Evolutionary conservation across 2,113 vertebrate species (phyloP).

Genomic region (Charina bottae): DNA sequence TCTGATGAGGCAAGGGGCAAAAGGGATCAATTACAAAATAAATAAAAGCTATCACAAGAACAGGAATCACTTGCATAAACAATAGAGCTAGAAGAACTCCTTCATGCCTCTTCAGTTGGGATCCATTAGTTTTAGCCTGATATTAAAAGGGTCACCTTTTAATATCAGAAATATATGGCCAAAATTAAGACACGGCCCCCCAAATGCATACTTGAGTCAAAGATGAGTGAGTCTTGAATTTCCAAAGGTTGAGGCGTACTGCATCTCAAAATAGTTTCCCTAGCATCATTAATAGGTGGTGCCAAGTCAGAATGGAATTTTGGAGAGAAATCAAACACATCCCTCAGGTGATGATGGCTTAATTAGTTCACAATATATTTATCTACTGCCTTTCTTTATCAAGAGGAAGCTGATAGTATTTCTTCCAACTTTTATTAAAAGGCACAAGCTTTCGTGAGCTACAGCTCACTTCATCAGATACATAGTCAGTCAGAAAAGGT

Average conservation of each 20-base stretch:
- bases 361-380: neutral
- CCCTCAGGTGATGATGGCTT: neutral
- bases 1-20: neutral
- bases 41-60: neutral
- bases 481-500: neutral
- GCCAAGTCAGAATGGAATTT: neutral
- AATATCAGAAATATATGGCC: neutral
- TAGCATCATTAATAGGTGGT: neutral
- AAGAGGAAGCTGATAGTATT: neutral
- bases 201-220: neutral
- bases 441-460: neutral
- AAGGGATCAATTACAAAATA: neutral
- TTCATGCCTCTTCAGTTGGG: neutral
- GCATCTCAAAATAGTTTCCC: neutral
- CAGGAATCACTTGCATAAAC: neutral
- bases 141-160: neutral
- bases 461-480: neutral
- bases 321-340: neutral
- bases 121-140: neutral
- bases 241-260: neutral
- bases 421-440: neutral
- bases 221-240: neutral
- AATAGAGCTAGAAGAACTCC: neutral
- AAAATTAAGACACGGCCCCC: no score
- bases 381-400: neutral